Conservation (phyloP, 2,888 invertebrate species). For the Pterostichus niger region DNA sequence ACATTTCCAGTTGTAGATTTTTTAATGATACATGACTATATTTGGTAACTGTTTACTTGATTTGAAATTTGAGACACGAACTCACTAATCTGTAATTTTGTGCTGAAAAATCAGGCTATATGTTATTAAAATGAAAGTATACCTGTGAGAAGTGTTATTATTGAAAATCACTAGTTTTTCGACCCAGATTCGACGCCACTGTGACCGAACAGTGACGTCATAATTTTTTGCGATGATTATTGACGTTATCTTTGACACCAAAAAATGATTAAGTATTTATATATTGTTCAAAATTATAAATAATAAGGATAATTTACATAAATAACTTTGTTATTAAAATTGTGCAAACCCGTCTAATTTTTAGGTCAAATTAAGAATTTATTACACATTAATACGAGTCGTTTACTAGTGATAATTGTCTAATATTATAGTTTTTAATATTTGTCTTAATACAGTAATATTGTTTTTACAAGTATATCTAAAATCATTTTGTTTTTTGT, state of each 20-base stretch:
- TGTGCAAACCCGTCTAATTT: no score
- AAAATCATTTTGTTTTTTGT: no score
- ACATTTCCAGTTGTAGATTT: neutral
- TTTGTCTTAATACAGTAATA: no score
- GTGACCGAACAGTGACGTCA: neutral
- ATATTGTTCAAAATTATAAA: conserved; percentile 1
- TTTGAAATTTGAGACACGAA: neutral
- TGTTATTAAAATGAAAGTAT: conserved; percentile 1
- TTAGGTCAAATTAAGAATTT: no score
- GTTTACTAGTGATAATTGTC: no score
- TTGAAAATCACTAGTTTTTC: neutral
- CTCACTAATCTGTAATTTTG: neutral
- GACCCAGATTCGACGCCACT: neutral
- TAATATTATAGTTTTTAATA: no score
- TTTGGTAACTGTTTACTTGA: neutral
- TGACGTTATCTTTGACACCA: neutral
- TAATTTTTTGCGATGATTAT: neutral
- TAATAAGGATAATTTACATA: neutral
- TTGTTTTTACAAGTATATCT: no score
- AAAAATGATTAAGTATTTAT: neutral
- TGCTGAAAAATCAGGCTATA: neutral
- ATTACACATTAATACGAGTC: no score
- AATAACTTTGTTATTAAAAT: no score
- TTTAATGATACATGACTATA: conserved; percentile 10
- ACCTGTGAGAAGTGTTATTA: neutral